Evolutionary conservation across 2,797 vertebrate species (phyloP).

Genomic region (Anomalospiza imberbis): DNA sequence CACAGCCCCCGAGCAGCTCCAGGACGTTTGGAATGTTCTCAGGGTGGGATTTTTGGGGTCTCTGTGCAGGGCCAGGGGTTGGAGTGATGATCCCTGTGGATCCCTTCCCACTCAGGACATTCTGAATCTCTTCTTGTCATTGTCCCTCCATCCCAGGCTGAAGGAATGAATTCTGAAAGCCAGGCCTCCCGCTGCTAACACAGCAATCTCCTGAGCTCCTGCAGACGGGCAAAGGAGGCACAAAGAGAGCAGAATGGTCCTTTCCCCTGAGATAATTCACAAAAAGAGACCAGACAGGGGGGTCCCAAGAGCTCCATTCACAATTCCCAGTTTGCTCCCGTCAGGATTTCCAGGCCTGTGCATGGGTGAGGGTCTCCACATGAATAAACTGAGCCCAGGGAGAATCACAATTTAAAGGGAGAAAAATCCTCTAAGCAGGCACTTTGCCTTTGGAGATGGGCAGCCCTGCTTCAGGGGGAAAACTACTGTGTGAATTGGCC

Average conservation of each 20-base stretch:
- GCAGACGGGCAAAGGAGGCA: background rate
- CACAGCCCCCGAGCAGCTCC: background rate
- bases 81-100: background rate
- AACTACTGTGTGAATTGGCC: background rate
- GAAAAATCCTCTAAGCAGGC: background rate
- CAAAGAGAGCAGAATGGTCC: background rate
- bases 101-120: background rate
- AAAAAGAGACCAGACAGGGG: background rate
- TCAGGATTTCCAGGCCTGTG: background rate
- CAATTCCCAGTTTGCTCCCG: background rate
- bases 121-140: background rate
- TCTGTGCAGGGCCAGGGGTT: background rate
- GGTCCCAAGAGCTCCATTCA: background rate
- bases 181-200: background rate
- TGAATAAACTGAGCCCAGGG: background rate
- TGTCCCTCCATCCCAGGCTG: background rate
- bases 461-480: background rate
- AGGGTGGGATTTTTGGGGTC: background rate
- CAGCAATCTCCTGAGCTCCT: background rate
- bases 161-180: background rate
- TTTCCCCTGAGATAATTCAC: background rate
- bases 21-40: accelerated
- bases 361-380: background rate
- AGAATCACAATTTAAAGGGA: background rate
- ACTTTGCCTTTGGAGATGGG: background rate